Conservation (phyloP, 2,797 vertebrate genomes). For the Enteromius radiatus region DNA sequence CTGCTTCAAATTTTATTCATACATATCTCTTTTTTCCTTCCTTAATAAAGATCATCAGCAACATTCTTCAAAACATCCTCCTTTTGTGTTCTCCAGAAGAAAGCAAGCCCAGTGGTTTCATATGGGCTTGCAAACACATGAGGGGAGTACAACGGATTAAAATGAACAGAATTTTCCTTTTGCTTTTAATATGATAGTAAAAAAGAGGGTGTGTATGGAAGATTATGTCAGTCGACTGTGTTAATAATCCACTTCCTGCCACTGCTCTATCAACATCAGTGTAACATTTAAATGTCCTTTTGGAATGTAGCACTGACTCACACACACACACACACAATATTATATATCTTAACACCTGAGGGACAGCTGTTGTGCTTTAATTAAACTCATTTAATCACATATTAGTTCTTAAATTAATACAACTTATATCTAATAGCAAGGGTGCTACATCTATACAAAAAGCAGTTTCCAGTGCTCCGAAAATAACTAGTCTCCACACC, state of each 20-base stretch:
- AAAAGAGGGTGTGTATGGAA: not conserved
- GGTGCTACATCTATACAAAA: not conserved
- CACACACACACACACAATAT: not conserved
- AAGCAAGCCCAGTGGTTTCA: not conserved
- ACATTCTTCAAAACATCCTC: not conserved
- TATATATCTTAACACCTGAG: not conserved
- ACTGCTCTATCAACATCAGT: not conserved
- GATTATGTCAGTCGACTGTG: not conserved
- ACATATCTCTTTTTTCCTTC: not conserved
- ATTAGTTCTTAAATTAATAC: not conserved
- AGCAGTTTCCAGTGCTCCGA: not conserved
- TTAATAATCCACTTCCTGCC: constrained; percentile 5
- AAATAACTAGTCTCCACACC: constrained; percentile 6
- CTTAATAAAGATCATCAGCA: not conserved
- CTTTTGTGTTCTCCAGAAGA: not conserved
- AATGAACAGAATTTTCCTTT: not conserved
- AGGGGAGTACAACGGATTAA: not conserved
- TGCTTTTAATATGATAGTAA: not conserved
- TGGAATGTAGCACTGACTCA: not conserved
- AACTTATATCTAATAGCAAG: not conserved
- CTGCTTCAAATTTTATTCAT: not conserved
- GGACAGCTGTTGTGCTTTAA: not conserved
- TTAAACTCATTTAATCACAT: not conserved
- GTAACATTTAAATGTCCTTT: not conserved
- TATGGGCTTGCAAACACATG: not conserved